These are phyloP conservation scores for Bombus soroeensis DNA, from an alignment of 1,140 invertebrate species.

Conservation along the genomic window DNA sequence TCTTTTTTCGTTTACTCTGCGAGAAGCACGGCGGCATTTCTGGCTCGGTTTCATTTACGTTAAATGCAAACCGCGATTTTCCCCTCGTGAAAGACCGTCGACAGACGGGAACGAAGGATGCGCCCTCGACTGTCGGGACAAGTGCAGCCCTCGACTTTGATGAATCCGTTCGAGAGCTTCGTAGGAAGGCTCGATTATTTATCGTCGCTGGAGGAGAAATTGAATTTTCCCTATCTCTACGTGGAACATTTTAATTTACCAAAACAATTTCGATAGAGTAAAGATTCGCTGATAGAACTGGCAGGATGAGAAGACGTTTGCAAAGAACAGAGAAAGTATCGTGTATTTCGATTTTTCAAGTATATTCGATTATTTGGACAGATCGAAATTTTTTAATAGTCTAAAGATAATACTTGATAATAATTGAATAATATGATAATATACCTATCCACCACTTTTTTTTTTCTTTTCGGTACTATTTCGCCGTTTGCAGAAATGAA, in stretches of 20 bases:
- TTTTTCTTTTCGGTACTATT: background rate
- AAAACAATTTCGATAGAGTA: background rate
- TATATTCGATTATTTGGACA: background rate
- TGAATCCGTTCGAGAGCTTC: conserved; percentile 3
- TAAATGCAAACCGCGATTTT: background rate
- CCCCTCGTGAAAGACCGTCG: background rate
- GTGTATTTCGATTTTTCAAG: background rate
- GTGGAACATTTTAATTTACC: background rate
- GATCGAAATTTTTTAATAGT: background rate
- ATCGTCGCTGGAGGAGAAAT: background rate
- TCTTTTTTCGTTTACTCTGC: background rate
- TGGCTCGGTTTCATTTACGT: background rate
- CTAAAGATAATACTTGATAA: background rate
- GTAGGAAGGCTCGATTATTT: background rate
- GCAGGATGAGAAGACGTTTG: background rate
- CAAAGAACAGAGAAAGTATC: background rate
- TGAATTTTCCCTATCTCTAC: background rate
- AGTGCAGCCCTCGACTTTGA: background rate
- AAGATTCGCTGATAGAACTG: background rate
- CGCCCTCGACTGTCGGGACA: background rate
- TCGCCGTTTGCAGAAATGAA: background rate
- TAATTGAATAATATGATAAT: background rate
- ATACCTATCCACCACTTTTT: no score
- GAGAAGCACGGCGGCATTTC: no score
- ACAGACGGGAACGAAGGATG: background rate